These are phyloP conservation scores for Phalacrocorax carbo DNA, from an alignment of 2,113 vertebrate species.

Conservation along the genomic window DNA sequence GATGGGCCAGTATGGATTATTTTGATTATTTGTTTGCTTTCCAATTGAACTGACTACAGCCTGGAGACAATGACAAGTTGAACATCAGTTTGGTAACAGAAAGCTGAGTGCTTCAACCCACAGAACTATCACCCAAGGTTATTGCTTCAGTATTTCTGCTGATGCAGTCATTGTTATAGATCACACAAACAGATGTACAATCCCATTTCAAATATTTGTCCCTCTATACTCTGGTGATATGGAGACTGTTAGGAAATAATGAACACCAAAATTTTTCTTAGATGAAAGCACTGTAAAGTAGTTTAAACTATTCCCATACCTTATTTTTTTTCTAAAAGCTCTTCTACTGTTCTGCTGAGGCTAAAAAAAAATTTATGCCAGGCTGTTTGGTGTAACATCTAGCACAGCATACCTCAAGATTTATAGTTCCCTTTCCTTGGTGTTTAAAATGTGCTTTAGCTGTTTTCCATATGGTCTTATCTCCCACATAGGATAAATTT, in stretches of 20 bases:
- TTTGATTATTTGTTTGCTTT: not conserved
- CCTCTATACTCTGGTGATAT: not conserved
- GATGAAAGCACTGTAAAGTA: not conserved
- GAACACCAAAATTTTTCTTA: not conserved
- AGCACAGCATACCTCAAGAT: constrained; percentile 23
- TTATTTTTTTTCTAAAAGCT: not conserved
- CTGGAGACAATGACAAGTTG: not conserved
- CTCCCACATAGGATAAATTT: constrained; percentile 31
- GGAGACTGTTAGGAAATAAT: not conserved
- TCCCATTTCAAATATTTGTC: not conserved
- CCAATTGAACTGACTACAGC: not conserved
- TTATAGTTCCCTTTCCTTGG: constrained; percentile 23
- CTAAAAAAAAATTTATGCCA: constrained; percentile 14
- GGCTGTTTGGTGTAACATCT: not conserved
- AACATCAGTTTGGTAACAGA: not conserved
- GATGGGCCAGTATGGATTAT: not conserved
- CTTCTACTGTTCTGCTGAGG: not conserved
- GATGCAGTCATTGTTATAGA: not conserved
- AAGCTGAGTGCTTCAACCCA: not conserved
- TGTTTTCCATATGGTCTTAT: constrained; percentile 47
- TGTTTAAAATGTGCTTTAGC: not conserved
- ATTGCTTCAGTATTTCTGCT: not conserved
- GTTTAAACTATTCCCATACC: not conserved
- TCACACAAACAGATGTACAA: not conserved
- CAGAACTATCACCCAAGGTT: not conserved